Percentiles rank a stretch among this genome's conserved stretches.
Conservation (phyloP, 1,140 invertebrate species). For the Brachionus asplanchnoidis region DNA sequence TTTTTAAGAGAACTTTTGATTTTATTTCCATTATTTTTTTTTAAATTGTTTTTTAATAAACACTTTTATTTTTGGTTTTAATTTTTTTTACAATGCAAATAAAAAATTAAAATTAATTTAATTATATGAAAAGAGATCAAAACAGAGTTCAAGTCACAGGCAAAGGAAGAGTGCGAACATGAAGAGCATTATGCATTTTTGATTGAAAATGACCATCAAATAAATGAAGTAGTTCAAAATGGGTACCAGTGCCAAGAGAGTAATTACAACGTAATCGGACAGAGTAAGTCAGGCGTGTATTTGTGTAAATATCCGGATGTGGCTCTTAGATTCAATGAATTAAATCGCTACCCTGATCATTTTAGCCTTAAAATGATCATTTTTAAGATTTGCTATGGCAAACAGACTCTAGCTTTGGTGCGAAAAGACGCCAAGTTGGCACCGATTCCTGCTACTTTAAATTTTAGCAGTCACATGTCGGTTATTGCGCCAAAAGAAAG, state of each 20-base stretch:
- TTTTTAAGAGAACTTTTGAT: neutral
- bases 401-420: conserved; percentile 22
- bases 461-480: conserved; percentile 29
- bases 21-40: conserved; percentile 3
- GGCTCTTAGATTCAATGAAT: neutral
- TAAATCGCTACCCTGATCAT: neutral
- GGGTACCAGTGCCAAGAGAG: conserved; percentile 2
- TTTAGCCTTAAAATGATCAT: conserved; percentile 30
- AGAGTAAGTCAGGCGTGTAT: conserved; percentile 26
- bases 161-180: neutral
- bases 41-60: neutral
- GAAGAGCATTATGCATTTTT: conserved; percentile 16
- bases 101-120: neutral
- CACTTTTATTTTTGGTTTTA: neutral
- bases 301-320: conserved; percentile 25
- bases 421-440: conserved; percentile 18
- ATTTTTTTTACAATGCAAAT: neutral
- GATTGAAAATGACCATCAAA: conserved; percentile 24
- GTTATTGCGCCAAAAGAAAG: conserved; percentile 30
- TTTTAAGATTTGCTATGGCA: conserved; percentile 26
- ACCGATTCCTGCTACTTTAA: neutral
- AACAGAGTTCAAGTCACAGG: neutral
- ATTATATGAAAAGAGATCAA: neutral
- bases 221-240: conserved; percentile 5
- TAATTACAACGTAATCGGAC: conserved; percentile 22